Percentiles rank a stretch among this genome's conserved stretches.
These are phyloP conservation scores for Sympetrum striolatum DNA, from an alignment of 2,888 invertebrate genomes.

Conservation along the genomic window DNA sequence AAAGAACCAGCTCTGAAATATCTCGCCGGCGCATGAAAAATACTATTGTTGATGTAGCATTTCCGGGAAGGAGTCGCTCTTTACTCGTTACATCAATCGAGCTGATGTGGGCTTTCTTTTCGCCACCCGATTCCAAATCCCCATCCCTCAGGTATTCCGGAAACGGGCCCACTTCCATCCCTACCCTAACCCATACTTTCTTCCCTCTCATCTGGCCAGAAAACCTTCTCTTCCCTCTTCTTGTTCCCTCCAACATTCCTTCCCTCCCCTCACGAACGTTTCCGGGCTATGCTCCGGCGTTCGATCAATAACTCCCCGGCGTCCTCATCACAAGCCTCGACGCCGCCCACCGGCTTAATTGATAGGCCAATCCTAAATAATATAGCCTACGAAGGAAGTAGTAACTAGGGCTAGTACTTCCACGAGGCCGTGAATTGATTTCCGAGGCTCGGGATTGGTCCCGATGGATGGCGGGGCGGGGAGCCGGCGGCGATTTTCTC, in stretches of 20 bases:
- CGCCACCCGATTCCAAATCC: background rate
- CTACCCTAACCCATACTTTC: background rate
- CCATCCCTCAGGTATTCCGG: background rate
- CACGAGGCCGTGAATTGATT: background rate
- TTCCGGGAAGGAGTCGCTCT: too few species aligned
- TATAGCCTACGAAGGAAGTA: background rate
- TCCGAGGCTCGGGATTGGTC: background rate
- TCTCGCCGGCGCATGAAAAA: too few species aligned
- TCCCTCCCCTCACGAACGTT: constrained; percentile 1
- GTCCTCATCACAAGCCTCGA: background rate
- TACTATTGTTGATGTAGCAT: too few species aligned
- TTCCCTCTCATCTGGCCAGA: background rate
- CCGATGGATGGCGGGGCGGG: background rate
- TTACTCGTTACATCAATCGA: too few species aligned
- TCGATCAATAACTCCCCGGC: constrained; percentile 22
- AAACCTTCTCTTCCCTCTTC: background rate
- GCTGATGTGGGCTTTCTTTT: too few species aligned
- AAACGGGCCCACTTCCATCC: background rate
- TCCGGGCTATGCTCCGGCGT: constrained; percentile 9
- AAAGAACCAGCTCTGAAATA: too few species aligned
- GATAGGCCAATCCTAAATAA: background rate
- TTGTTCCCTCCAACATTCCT: background rate
- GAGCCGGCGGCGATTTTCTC: background rate
- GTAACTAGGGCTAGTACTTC: background rate
- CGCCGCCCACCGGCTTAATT: background rate